Base-by-base conservation (phyloP, 2,888 invertebrate genomes). In the Digitonthophagus gazella region DNA sequence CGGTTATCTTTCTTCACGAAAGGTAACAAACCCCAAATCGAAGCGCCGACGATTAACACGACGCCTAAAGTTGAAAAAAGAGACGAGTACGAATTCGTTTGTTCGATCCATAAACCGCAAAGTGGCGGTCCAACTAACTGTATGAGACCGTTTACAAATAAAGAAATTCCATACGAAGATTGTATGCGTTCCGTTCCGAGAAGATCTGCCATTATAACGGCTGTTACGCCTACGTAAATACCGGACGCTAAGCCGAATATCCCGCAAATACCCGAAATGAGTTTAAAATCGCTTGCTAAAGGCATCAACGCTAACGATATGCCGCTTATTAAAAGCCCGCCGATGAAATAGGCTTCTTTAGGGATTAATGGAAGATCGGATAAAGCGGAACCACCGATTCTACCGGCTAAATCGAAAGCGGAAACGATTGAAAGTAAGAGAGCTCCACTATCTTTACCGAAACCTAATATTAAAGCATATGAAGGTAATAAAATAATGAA, bases 191-290 rank as follows among this genome's bases (percentile, higher is more conserved):
- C 93, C 0, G 91, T 90, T 0, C 95, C 95, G 3, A 95, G 79
- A 90, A 94, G 90, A 78, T 95, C 94, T 0, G 93, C 93, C 92
- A 95, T 93, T 2, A 94, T 93, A 55, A 95, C 89, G 0, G 95
- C 93, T 0, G 93, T 93, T 11, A 95, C 90, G 2, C 95, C 95
- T 0, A 93, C 93, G 79, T 94, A 95, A 1, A 91, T 88, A 6
- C 95, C 95, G 0, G 94, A 93, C 1, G 93, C 91, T 14, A 95
- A 82, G 1, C 95, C 95, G 77, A 94, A 95, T 0, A 91, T 78
- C 0, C 90, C 89, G 80, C 93, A 94, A 78, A 90, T 91, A 20
- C 86, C 84, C 65, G 91, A 88, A 0, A 93, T 86, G 64, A 86
- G 84, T 0, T 83, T 79, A 79, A 92, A 95, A 55, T 86, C 86